phyloP scores from a whole-genome alignment of 2,113 vertebrate genomes.

The Danio rerio region DNA sequence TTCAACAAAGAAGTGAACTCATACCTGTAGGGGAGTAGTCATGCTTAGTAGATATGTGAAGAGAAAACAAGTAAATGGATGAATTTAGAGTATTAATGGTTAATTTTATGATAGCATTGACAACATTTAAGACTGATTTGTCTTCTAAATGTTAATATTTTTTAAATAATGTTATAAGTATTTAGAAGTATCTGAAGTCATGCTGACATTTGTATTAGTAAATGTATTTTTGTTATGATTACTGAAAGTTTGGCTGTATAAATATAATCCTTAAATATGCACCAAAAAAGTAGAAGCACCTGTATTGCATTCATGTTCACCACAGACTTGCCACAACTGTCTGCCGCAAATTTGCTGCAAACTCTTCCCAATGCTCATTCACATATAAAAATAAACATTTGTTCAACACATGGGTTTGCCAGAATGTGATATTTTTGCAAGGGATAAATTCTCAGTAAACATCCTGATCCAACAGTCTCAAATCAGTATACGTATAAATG shows the following conservation, averaged over 20 bases:
- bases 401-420: background rate
- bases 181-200: background rate
- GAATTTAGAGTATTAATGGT: slow-evolving; percentile 1
- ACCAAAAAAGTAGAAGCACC: background rate
- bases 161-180: background rate
- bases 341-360: slow-evolving; percentile 21
- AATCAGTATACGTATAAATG: no score
- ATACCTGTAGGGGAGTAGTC: slow-evolving; percentile 31
- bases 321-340: slow-evolving; percentile 1
- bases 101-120: background rate
- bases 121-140: background rate
- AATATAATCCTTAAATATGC: background rate
- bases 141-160: background rate
- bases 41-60: slow-evolving; percentile 20
- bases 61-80: slow-evolving; percentile 25
- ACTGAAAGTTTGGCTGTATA: background rate
- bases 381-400: background rate
- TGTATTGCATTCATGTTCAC: background rate
- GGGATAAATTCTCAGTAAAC: background rate
- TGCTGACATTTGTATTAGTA: background rate
- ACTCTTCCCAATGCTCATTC: background rate
- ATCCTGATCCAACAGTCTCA: no score
- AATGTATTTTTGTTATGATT: background rate
- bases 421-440: slow-evolving; percentile 21
- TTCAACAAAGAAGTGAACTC: slow-evolving; percentile 28